A percentile compares a stretch with the other conserved stretches of the same genome.
phyloP scores from a whole-genome alignment of 2,888 invertebrate genomes.

The Platerodrilus igneus region DNA sequence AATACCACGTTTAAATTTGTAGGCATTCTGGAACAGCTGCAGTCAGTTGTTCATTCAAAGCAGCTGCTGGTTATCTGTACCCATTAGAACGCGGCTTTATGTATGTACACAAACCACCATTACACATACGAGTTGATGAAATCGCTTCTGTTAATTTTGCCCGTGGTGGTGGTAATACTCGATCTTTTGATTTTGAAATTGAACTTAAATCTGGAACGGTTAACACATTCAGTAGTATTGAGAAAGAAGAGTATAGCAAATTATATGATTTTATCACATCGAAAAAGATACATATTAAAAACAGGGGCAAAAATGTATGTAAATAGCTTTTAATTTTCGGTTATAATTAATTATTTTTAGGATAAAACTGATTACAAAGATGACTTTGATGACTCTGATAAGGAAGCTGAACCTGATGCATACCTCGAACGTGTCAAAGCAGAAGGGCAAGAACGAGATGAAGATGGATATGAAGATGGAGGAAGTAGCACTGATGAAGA shows the following conservation, averaged over 20 bases:
- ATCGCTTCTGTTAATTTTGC: constrained; percentile 92
- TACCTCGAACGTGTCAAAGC: constrained; percentile 94
- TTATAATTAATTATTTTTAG: constrained; percentile 49
- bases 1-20: too few species aligned
- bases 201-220: constrained; percentile 83
- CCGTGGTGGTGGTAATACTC: constrained; percentile 82
- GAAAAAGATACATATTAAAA: constrained; percentile 93
- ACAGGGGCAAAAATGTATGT: constrained; percentile 81
- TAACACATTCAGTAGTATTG: constrained; percentile 95
- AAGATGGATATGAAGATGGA: constrained; percentile 57
- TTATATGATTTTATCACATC: constrained; percentile 90
- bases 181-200: constrained; percentile 88
- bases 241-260: constrained; percentile 97
- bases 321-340: constrained; percentile 3
- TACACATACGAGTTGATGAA: constrained; percentile 97
- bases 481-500: constrained; percentile 86
- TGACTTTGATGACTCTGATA: constrained; percentile 90
- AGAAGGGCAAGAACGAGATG: constrained; percentile 84
- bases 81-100: constrained; percentile 97
- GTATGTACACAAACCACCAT: constrained; percentile 97
- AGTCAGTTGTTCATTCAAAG: constrained; percentile 94
- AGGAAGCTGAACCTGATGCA: constrained; percentile 91
- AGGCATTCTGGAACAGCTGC: constrained; percentile 85
- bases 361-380: constrained; percentile 76
- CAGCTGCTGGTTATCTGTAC: constrained; percentile 94